Base-by-base conservation (phyloP, 2,888 invertebrate species). In the Acrocyrtus sp. region DNA sequence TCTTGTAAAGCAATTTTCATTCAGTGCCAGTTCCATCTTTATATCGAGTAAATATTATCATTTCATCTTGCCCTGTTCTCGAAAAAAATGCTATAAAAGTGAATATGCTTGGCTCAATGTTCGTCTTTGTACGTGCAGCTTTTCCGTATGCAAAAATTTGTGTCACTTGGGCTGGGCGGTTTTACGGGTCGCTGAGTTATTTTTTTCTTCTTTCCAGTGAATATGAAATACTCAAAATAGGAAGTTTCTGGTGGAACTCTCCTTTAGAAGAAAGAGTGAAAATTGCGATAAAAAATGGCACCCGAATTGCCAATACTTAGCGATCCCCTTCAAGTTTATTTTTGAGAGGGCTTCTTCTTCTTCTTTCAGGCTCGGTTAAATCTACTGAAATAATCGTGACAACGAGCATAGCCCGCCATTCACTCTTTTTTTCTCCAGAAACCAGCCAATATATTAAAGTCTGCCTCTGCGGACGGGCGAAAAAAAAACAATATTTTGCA, bases 1-100 rank as follows among this genome's bases (percentile, higher is more conserved):
- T n/a, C n/a, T n/a, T n/a, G 5, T n/a, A 45, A n/a, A 45, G 45
- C 19, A 45, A n/a, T 45, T n/a, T n/a, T n/a, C 45, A 45, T 45
- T 12, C n/a, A 45, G 45, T 45, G 45, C 15, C n/a, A 45, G 45
- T 45, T 12, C 45, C 45, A 45, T 45, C 8, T 17, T 45, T 34
- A 34, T 34, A 34, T 34, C 34, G 29, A 39, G 50, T 34, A 69
- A 69, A 69, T 62, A 69, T 61, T 62, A 54, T 69, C 61, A 47
- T 69, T 69, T 69, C 61, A 62, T 61, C 60, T 54, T 27, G 12
- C 19, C 26, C 17, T 45, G 15, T n/a, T 17, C 19, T 45, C 17
- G 45, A 5, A 17, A 45, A 45, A 45, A 45, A n/a, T n/a, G n/a
- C n/a, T n/a, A n/a, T n/a, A n/a, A n/a, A n/a, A n/a, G n/a, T n/a